Conservation (phyloP, 2,888 invertebrate species). For the Endotricha flammealis region DNA sequence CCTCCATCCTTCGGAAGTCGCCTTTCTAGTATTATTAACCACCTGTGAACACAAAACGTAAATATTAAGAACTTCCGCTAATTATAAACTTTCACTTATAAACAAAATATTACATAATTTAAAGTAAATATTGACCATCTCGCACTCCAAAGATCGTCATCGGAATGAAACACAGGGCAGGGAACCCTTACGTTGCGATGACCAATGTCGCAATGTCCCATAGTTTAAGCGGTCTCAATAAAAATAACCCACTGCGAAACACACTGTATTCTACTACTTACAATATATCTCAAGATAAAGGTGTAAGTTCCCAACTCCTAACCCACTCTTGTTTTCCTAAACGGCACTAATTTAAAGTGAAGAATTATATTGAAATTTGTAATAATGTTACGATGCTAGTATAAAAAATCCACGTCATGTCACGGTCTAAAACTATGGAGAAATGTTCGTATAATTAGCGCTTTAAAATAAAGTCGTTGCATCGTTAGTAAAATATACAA, state of each 20-base stretch:
- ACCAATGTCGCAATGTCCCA: conserved; percentile 60
- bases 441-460: conserved; percentile 50
- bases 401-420: conserved; percentile 40
- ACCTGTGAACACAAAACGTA: conserved; percentile 57
- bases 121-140: conserved; percentile 50
- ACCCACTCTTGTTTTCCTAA: conserved; percentile 20
- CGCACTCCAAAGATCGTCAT: conserved; percentile 40
- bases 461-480: conserved; percentile 33
- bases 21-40: conserved; percentile 84
- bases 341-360: not conserved
- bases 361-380: no score
- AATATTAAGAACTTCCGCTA: conserved; percentile 18
- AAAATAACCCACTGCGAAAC: conserved; percentile 41
- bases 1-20: conserved; percentile 75
- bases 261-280: conserved; percentile 20
- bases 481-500: conserved; percentile 34
- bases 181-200: conserved; percentile 45
- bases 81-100: conserved; percentile 38
- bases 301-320: no score
- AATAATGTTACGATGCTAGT: conserved; percentile 11
- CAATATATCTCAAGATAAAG: conserved; percentile 42
- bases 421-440: conserved; percentile 49
- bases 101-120: conserved; percentile 21
- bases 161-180: conserved; percentile 31
- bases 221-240: conserved; percentile 46